These are phyloP conservation scores for Stegophylla sp. DNA, from an alignment of 2,888 invertebrate genomes.

Conservation along the genomic window DNA sequence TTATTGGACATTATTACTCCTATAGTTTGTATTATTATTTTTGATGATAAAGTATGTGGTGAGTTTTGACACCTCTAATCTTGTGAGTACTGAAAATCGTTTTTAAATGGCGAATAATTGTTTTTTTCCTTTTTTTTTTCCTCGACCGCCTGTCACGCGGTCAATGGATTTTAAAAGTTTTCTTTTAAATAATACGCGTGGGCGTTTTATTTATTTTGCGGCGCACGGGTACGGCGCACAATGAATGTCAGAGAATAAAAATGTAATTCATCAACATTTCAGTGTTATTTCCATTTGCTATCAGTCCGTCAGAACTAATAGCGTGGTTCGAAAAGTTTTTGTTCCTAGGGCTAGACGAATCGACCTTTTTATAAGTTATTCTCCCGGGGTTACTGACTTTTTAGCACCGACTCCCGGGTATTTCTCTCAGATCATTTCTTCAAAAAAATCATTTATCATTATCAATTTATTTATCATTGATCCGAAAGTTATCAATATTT, in stretches of 20 bases:
- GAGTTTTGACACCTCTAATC: too few species aligned
- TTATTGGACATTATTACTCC: too few species aligned
- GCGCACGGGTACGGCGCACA: background rate
- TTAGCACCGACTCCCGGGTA: background rate
- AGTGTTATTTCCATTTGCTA: background rate
- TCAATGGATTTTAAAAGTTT: background rate
- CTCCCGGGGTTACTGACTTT: background rate
- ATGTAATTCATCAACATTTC: constrained; percentile 30
- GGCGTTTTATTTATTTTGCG: background rate
- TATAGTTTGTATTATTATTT: too few species aligned
- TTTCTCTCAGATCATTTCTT: too few species aligned
- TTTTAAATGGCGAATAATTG: background rate
- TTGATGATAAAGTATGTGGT: too few species aligned
- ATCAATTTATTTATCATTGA: too few species aligned
- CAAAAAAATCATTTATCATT: too few species aligned
- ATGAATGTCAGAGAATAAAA: constrained; percentile 22
- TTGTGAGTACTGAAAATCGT: too few species aligned
- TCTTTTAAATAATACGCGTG: background rate
- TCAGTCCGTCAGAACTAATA: background rate
- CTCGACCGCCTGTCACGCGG: background rate
- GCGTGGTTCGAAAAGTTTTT: constrained; percentile 32
- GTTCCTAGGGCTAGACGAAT: background rate
- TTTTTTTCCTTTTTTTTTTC: background rate
- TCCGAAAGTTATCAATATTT: too few species aligned
- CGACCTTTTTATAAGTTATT: constrained; percentile 14